Evolutionary conservation across 37 sponge, comb jelly and placozoan genomes (phyloP).

Genomic region (Bolinopsis microptera): DNA sequence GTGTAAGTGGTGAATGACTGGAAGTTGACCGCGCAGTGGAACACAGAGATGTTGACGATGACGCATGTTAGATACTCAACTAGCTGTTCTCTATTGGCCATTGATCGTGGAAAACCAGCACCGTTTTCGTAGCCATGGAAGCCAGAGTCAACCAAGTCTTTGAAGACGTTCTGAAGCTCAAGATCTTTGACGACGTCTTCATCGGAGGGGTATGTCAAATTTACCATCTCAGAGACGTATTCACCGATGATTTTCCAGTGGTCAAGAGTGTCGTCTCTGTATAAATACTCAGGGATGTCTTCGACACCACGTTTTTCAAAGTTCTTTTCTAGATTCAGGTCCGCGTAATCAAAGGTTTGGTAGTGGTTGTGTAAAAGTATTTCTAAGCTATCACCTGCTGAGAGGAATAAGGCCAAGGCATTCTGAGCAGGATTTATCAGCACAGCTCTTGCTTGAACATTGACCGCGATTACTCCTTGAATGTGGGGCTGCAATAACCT

Average conservation of each 20-base stretch:
- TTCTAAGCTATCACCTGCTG: background rate
- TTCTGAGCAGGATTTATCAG: conserved; percentile 10
- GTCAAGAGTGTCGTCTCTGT: conserved; percentile 19
- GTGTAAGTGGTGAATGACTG: conserved; percentile 21
- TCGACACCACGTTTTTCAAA: background rate
- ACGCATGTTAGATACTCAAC: background rate
- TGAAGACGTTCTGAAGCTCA: too few species aligned
- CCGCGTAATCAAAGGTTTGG: background rate
- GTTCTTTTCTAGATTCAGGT: background rate
- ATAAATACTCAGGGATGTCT: background rate
- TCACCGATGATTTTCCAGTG: background rate
- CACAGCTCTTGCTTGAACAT: too few species aligned
- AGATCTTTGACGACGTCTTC: background rate
- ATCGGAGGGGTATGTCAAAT: background rate
- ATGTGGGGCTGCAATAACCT: too few species aligned
- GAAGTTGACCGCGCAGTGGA: background rate
- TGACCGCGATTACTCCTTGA: background rate
- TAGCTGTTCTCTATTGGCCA: background rate
- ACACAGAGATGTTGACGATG: conserved; percentile 32
- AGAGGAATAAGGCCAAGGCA: background rate
- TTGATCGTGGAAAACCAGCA: conserved; percentile 26
- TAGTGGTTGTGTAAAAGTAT: background rate
- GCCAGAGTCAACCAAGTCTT: background rate
- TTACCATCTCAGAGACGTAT: conserved; percentile 14
- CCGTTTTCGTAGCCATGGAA: background rate